These are phyloP conservation scores for Lithobates pipiens DNA, from an alignment of 2,797 vertebrate genomes.

Conservation along the genomic window DNA sequence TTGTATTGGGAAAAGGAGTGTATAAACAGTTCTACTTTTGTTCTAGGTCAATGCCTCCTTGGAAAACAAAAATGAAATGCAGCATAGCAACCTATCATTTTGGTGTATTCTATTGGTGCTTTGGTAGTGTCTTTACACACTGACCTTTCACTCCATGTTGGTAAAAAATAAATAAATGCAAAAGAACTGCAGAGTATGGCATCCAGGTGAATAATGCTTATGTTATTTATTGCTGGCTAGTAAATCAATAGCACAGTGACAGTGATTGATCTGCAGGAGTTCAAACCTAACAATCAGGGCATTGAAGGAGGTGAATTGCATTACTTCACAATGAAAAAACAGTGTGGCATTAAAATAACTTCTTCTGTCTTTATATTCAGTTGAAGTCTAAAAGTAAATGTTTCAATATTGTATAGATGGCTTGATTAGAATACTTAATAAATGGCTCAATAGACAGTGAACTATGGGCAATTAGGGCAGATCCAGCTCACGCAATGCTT, in stretches of 20 bases:
- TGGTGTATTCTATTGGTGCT: background rate
- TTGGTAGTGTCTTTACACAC: background rate
- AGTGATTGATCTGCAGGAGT: slow-evolving; percentile 32
- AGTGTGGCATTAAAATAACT: background rate
- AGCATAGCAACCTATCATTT: background rate
- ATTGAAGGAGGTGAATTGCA: slow-evolving; percentile 27
- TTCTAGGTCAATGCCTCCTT: background rate
- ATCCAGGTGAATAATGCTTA: slow-evolving; percentile 10
- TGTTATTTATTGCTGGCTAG: slow-evolving; percentile 30
- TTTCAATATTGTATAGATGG: too few relatives aligned
- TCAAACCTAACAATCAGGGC: slow-evolving; percentile 8
- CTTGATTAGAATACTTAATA: background rate
- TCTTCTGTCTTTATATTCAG: background rate
- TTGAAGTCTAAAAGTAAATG: background rate
- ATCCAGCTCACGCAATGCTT: background rate
- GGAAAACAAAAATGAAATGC: background rate
- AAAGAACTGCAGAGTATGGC: background rate
- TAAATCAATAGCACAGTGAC: slow-evolving; percentile 16
- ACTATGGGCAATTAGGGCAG: background rate
- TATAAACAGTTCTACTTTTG: background rate
- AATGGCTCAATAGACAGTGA: background rate
- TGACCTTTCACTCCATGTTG: background rate
- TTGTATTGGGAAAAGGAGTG: too few relatives aligned
- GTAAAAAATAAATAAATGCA: background rate
- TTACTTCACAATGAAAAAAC: slow-evolving; percentile 6